Percentiles rank a stretch among this genome's conserved stretches.
Conservation (phyloP, 2,797 vertebrate genomes). For the Sparidentex hasta region DNA sequence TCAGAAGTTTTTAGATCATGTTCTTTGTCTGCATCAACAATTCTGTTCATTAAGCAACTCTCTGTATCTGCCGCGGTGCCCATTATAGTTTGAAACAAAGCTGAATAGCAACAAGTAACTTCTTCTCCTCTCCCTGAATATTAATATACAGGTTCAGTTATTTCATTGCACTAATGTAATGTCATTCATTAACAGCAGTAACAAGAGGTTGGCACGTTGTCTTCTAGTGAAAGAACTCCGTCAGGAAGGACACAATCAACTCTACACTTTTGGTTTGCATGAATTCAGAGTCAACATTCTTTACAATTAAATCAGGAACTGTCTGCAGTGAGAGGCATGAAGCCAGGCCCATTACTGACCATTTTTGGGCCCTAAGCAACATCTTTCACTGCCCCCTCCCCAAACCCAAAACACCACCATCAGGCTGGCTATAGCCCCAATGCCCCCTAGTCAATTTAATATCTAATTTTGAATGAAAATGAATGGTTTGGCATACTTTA, state of each 20-base stretch:
- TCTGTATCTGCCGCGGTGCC: slow-evolving; percentile 17
- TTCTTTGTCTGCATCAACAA: slow-evolving; percentile 43
- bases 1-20: slow-evolving; percentile 60
- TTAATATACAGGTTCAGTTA: slow-evolving; percentile 9
- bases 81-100: slow-evolving; percentile 14
- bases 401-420: too few species aligned
- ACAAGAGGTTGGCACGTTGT: neutral
- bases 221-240: slow-evolving; percentile 27
- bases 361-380: neutral
- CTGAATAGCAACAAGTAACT: slow-evolving; percentile 12
- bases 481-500: neutral
- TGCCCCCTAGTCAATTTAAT: too few species aligned
- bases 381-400: too few species aligned
- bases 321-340: slow-evolving; percentile 25
- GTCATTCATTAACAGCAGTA: slow-evolving; percentile 26
- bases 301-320: slow-evolving; percentile 39
- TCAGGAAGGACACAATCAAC: slow-evolving; percentile 13
- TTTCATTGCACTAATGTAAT: neutral
- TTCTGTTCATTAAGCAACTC: slow-evolving; percentile 22
- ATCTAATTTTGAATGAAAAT: too few species aligned
- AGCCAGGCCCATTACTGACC: neutral
- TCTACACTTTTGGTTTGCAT: neutral
- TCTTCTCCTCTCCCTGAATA: slow-evolving; percentile 6
- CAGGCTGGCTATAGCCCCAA: too few species aligned
- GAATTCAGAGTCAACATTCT: slow-evolving; percentile 28